Evolutionary conservation across 2,888 invertebrate species (phyloP).

Genomic region (Entomobrya multifasciata): DNA sequence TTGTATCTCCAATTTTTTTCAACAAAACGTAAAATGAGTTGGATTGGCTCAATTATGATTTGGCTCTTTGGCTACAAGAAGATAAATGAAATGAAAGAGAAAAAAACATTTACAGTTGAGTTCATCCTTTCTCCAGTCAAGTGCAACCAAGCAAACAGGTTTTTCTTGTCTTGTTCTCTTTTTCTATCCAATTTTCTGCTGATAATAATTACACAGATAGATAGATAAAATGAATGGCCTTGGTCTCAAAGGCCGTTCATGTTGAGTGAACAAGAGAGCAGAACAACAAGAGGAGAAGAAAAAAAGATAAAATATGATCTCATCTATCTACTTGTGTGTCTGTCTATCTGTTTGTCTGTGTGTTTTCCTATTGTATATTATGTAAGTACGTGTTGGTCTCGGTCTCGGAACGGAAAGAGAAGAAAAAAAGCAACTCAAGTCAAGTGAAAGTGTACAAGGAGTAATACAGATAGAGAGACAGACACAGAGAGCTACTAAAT

Average conservation of each 20-base stretch:
- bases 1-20: background rate
- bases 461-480: too few species aligned
- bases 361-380: background rate
- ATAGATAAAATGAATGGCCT: background rate
- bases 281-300: background rate
- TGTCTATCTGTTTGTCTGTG: background rate
- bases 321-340: background rate
- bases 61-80: background rate
- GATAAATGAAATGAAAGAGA: too few species aligned
- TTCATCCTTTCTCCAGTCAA: background rate
- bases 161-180: background rate
- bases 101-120: background rate
- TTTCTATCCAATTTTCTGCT: background rate
- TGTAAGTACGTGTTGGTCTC: background rate
- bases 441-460: too few species aligned
- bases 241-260: background rate
- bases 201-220: slow-evolving; percentile 12
- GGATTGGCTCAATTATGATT: slow-evolving; percentile 23
- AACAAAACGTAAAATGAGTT: background rate
- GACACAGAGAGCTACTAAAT: background rate
- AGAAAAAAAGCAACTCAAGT: too few species aligned
- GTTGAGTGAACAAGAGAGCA: background rate
- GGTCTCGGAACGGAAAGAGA: too few species aligned
- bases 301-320: slow-evolving; percentile 9
- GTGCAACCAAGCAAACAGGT: slow-evolving; percentile 5